Evolutionary conservation across 2,888 invertebrate genomes (phyloP).

Genomic region (Drosophila merina): DNA sequence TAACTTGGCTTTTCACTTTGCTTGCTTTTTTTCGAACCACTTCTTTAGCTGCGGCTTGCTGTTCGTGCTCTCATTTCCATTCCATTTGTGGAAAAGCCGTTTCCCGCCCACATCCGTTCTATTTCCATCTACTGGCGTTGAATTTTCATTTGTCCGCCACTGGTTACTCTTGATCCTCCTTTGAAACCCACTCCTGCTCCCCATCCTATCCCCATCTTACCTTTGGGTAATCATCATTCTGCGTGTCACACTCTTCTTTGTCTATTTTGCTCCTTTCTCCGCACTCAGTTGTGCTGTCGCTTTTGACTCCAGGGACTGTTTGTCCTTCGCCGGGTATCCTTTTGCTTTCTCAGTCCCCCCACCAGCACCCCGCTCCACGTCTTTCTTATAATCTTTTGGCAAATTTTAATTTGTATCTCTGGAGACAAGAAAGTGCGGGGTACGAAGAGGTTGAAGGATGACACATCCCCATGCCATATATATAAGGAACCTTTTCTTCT

Average conservation of each 20-base stretch:
- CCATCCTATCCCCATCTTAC: conserved; percentile 48
- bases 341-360: conserved; percentile 11
- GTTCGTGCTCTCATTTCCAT: conserved; percentile 29
- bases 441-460: conserved; percentile 8
- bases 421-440: background rate
- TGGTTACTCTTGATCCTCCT: conserved; percentile 11
- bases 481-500: conserved; percentile 2
- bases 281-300: conserved; percentile 23
- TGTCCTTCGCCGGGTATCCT: conserved; percentile 51
- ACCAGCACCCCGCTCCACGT: background rate
- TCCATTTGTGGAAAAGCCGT: conserved; percentile 26
- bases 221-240: conserved; percentile 73
- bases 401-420: conserved; percentile 50
- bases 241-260: conserved; percentile 18
- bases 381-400: conserved; percentile 39
- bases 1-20: conserved; percentile 45
- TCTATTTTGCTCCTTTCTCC: conserved; percentile 2
- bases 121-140: conserved; percentile 75
- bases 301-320: conserved; percentile 45
- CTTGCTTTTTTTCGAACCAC: conserved; percentile 67
- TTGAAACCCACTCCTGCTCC: conserved; percentile 10
- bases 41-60: conserved; percentile 20
- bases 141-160: conserved; percentile 72
- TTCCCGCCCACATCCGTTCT: conserved; percentile 69
- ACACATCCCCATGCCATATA: conserved; percentile 59